phyloP scores from a whole-genome alignment of 2,888 invertebrate genomes.

The Augochlorella aurata region DNA sequence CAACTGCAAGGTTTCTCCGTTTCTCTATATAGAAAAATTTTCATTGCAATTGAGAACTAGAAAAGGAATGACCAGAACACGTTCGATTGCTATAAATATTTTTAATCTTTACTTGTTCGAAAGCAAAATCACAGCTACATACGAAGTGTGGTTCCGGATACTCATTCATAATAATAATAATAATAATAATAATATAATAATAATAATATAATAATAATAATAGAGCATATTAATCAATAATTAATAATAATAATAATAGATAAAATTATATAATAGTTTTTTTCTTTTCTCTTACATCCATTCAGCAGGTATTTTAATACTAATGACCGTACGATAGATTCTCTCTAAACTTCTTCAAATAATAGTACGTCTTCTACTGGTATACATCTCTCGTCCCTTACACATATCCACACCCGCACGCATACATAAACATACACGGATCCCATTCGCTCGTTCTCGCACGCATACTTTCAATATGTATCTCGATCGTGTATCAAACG shows the following conservation, averaged over 20 bases:
- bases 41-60: not conserved
- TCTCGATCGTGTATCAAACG: conserved; percentile 47
- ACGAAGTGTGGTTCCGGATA: conserved; percentile 79
- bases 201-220: conserved; percentile 76
- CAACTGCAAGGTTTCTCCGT: not conserved
- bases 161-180: conserved; percentile 77
- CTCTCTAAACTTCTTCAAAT: conserved; percentile 62
- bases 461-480: conserved; percentile 23
- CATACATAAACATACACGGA: conserved; percentile 31
- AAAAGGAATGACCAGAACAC: conserved; percentile 10
- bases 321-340: conserved; percentile 73
- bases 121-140: conserved; percentile 82
- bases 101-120: conserved; percentile 81
- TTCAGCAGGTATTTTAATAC: conserved; percentile 74
- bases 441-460: not conserved
- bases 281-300: conserved; percentile 77
- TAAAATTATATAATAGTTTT: conserved; percentile 80
- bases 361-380: conserved; percentile 66
- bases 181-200: conserved; percentile 73
- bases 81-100: conserved; percentile 80
- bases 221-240: conserved; percentile 77
- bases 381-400: conserved; percentile 47
- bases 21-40: no score
- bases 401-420: conserved; percentile 19
- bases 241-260: conserved; percentile 77